Base-by-base conservation (phyloP, 2,888 invertebrate genomes). In the Ectemnius lituratus region DNA sequence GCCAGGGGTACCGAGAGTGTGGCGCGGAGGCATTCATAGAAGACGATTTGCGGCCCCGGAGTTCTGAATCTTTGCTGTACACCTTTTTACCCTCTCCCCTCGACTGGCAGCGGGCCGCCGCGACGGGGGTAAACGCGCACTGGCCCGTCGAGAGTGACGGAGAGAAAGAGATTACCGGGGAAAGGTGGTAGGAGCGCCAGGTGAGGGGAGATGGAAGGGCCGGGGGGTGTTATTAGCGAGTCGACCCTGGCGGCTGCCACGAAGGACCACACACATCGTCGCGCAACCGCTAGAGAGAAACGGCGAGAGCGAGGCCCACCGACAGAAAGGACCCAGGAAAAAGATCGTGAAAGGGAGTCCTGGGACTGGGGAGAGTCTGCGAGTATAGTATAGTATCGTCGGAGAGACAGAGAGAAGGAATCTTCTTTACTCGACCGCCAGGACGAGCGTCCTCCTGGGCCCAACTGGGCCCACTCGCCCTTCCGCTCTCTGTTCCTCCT, bases 261-360 rank as follows among this genome's bases (percentile, higher is more conserved):
- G 85, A 81, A 72, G 84, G 88, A 88, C 88, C 88, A 88, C 88
- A 88, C 88, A 88, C 87, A 87, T 88, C 87, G 88, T 87, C 81
- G 81, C 82, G 81, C 76, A 75, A 75, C 73, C 82, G 70, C 75
- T 56, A 52, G 62, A 65, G 52, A 67, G 70, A 75, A 79, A 73
- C 28, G 59, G 66, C 62, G 57, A 65, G 67, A 16, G 61, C 61
- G 58, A 59, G 71, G 64, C 63, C 68, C 47, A 59, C n/a, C 37
- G 20, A 18, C 46, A 46, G 57, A 70, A 59, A 70, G 70, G 16
- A 52, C 52, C 52, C 52, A 52, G 16, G 52, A 52, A 16, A 52
- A 16, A 52, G 52, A 52, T 16, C 52, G 52, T 14, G 14, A 16
- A 52, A 37, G 37, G 37, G 37, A 37, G 37, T 37, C 37, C 37